Evolutionary conservation across 2,113 vertebrate species (phyloP).

Genomic region (Bambusicola thoracicus): DNA sequence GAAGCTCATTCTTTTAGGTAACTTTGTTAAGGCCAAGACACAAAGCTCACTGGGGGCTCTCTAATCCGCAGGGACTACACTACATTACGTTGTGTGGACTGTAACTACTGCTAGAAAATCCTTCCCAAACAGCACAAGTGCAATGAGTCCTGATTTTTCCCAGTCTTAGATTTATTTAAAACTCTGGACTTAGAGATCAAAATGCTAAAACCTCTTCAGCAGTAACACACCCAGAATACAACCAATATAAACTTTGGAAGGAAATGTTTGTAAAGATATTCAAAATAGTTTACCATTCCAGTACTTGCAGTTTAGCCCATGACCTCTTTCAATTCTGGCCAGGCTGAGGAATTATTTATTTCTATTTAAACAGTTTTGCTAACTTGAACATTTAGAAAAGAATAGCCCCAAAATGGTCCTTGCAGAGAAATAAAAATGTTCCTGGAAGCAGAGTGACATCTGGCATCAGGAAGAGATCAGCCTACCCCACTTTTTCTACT

Average conservation of each 20-base stretch:
- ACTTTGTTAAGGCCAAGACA: neutral
- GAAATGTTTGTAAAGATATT: constrained; percentile 26
- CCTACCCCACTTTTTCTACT: neutral
- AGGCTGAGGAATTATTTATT: constrained; percentile 15
- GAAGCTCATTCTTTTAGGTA: neutral
- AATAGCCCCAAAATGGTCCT: neutral
- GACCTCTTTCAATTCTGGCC: constrained; percentile 1
- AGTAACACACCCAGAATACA: neutral
- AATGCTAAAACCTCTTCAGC: constrained; percentile 31
- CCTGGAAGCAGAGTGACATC: neutral
- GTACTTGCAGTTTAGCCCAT: neutral
- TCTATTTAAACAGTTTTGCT: constrained; percentile 9
- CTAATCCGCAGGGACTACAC: neutral
- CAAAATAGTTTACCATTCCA: constrained; percentile 13
- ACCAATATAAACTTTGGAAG: neutral
- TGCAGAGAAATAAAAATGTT: neutral
- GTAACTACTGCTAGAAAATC: rapidly evolving
- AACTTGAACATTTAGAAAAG: neutral
- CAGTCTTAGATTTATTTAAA: constrained; percentile 9
- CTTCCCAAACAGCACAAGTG: neutral
- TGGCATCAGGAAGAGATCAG: neutral
- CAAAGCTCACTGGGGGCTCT: rapidly evolving
- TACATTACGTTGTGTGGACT: neutral
- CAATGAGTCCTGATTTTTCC: neutral
- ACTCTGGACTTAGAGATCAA: neutral